These are phyloP conservation scores for Prosopocoilus inquinatus DNA, from an alignment of 2,888 invertebrate species.

Conservation along the genomic window DNA sequence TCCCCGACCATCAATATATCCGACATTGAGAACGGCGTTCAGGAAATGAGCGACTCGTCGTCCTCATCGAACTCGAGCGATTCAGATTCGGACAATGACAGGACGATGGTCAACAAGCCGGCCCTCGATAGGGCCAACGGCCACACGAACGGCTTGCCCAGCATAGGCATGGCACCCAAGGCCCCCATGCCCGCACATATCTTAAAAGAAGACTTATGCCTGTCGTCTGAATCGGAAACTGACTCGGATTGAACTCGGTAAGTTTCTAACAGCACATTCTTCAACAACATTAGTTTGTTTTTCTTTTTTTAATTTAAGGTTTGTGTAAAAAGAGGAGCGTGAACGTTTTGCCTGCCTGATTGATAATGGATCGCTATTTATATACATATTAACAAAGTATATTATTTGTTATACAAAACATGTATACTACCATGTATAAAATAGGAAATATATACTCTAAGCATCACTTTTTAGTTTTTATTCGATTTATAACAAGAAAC, in stretches of 20 bases:
- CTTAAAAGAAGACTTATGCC: conserved; percentile 79
- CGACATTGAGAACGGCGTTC: conserved; percentile 34
- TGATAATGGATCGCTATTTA: conserved; percentile 1
- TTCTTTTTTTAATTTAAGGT: conserved; percentile 1
- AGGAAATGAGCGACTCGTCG: conserved; percentile 47
- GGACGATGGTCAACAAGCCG: conserved; percentile 5
- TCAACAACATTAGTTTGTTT: too few species aligned
- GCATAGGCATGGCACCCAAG: conserved; percentile 47
- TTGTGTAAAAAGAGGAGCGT: not conserved
- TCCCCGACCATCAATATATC: conserved; percentile 25
- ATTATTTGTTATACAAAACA: conserved; percentile 14
- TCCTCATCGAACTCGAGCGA: conserved; percentile 49
- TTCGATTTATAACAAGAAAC: too few species aligned
- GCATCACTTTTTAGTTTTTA: not conserved
- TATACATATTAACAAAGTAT: conserved; percentile 6
- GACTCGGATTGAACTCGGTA: conserved; percentile 58
- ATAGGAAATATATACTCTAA: conserved; percentile 7
- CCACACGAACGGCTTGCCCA: conserved; percentile 51
- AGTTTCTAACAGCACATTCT: not conserved
- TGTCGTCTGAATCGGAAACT: conserved; percentile 84
- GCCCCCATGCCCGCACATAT: conserved; percentile 61
- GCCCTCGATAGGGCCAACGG: conserved; percentile 37
- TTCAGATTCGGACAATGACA: conserved; percentile 44
- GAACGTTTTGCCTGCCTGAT: conserved; percentile 1
- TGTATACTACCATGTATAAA: conserved; percentile 7